Conservation (phyloP, 2,113 vertebrate species). For the Candoia aspera region DNA sequence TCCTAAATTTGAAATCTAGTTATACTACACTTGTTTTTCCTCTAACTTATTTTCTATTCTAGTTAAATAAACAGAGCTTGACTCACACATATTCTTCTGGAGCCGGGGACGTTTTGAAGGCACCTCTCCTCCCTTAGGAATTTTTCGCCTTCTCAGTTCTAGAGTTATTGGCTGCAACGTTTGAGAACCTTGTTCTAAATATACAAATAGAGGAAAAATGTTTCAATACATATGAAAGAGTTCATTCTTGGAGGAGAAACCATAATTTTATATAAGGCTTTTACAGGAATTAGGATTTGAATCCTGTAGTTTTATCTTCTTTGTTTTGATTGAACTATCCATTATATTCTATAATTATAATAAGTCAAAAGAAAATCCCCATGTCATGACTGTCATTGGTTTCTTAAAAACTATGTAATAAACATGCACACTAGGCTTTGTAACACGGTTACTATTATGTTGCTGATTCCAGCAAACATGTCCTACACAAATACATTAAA, state of each 20-base stretch:
- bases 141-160: slow-evolving; percentile 82
- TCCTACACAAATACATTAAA: background rate
- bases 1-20: background rate
- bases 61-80: background rate
- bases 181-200: slow-evolving; percentile 74
- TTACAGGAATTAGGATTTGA: background rate
- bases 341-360: background rate
- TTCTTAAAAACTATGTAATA: background rate
- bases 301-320: background rate
- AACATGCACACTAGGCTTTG: background rate
- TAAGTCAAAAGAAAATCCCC: background rate
- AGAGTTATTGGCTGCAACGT: slow-evolving; percentile 79
- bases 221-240: background rate
- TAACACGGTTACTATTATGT: background rate
- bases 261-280: background rate
- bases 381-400: background rate
- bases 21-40: background rate
- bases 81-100: slow-evolving; percentile 80
- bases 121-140: slow-evolving; percentile 77
- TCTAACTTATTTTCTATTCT: background rate
- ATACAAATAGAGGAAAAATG: slow-evolving; percentile 45
- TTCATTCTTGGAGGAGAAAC: background rate
- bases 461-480: background rate
- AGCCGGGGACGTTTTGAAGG: slow-evolving; percentile 81
- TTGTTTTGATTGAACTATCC: background rate